These are phyloP conservation scores for Melipona bicolor DNA, from an alignment of 2,888 invertebrate species.

Conservation along the genomic window DNA sequence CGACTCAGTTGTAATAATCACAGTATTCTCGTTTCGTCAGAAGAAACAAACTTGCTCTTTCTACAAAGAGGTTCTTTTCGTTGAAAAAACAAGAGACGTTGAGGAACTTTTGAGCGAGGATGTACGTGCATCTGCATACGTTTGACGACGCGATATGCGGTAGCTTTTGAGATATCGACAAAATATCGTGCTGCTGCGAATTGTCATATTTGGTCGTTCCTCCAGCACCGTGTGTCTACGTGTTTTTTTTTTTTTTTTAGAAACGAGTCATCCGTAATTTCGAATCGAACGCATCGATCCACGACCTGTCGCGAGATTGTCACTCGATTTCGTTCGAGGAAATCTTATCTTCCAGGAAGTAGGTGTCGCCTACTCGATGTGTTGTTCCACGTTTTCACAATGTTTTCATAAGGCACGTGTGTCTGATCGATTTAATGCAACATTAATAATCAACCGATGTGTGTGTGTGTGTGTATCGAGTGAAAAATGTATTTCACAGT, in stretches of 20 bases:
- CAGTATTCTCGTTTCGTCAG: too few relatives aligned
- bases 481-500: constrained; percentile 4
- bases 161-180: constrained; percentile 47
- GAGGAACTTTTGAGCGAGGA: too few relatives aligned
- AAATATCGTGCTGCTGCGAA: constrained; percentile 26
- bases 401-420: neutral
- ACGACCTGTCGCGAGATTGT: neutral
- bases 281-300: constrained; percentile 44
- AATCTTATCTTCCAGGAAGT: constrained; percentile 20
- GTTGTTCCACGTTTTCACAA: too few relatives aligned
- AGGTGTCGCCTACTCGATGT: too few relatives aligned
- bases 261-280: constrained; percentile 30
- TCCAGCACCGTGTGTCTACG: neutral
- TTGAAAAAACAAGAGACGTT: too few relatives aligned
- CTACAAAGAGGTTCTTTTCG: too few relatives aligned
- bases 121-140: too few relatives aligned
- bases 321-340: neutral
- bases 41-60: too few relatives aligned
- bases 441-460: neutral
- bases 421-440: neutral
- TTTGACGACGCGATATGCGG: constrained; percentile 23
- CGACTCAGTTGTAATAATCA: too few relatives aligned
- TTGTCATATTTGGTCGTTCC: neutral
- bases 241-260: constrained; percentile 10
- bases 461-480: too few relatives aligned